Percentiles rank a stretch among this genome's conserved stretches.
phyloP scores from a whole-genome alignment of 2,113 vertebrate genomes.

The Solea solea region DNA sequence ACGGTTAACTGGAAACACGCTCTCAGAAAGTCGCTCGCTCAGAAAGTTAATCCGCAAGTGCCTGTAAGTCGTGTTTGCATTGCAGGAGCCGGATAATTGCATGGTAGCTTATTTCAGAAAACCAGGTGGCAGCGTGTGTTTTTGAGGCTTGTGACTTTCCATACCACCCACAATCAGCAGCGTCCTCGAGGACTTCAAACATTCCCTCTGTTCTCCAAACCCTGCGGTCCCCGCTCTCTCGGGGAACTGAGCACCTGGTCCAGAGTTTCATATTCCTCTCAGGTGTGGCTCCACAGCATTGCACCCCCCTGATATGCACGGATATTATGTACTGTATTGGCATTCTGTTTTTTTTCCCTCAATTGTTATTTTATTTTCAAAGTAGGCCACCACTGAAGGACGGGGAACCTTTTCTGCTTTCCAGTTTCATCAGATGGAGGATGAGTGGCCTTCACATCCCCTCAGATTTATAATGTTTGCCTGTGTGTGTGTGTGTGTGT shows the following conservation, averaged over 20 bases:
- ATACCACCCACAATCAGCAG: conserved; percentile 73
- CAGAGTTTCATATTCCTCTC: conserved; percentile 76
- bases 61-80: conserved; percentile 29
- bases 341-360: conserved; percentile 73
- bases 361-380: conserved; percentile 79
- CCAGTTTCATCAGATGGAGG: conserved; percentile 64
- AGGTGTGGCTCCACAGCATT: conserved; percentile 65
- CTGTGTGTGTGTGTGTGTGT: neutral
- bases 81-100: conserved; percentile 56
- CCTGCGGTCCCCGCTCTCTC: conserved; percentile 53
- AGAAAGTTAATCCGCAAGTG: conserved; percentile 1
- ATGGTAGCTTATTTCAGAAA: conserved; percentile 63
- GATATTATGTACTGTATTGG: conserved; percentile 78
- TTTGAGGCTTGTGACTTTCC: conserved; percentile 61
- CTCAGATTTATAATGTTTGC: conserved; percentile 26
- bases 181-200: conserved; percentile 74
- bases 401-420: conserved; percentile 62
- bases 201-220: conserved; percentile 63
- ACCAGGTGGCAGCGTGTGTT: conserved; percentile 69
- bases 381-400: conserved; percentile 78
- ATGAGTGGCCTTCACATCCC: conserved; percentile 44
- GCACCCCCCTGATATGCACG: conserved; percentile 75
- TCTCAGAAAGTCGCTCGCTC: conserved; percentile 17
- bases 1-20: conserved; percentile 1
- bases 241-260: conserved; percentile 71